Percentiles rank a stretch among this genome's conserved stretches.
Evolutionary conservation across 2,888 invertebrate genomes (phyloP).

Genomic region (Elysia crispata): DNA sequence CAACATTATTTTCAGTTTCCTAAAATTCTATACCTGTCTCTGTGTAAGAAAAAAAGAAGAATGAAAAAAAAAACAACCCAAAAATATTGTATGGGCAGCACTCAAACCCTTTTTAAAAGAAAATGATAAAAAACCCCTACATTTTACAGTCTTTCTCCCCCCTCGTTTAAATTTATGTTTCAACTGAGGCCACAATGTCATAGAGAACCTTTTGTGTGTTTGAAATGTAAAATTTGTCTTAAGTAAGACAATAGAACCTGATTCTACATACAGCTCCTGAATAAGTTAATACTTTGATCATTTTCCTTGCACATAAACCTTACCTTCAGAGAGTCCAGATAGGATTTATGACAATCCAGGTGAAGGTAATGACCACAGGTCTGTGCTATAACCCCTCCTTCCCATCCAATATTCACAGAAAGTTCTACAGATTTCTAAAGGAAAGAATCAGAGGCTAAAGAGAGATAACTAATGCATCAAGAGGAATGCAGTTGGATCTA

Average conservation of each 20-base stretch:
- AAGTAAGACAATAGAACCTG: background rate
- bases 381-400: conserved; percentile 90
- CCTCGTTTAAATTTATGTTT: background rate
- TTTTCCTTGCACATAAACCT: conserved; percentile 41
- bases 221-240: background rate
- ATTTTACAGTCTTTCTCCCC: too few relatives aligned
- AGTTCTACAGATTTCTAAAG: conserved; percentile 65
- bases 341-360: conserved; percentile 93
- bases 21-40: too few relatives aligned
- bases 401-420: conserved; percentile 74
- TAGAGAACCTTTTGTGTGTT: background rate
- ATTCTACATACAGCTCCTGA: background rate
- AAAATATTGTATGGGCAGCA: too few relatives aligned
- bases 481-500: too few relatives aligned
- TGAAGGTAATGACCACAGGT: conserved; percentile 98
- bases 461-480: too few relatives aligned
- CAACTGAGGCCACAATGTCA: background rate
- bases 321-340: conserved; percentile 88
- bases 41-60: too few relatives aligned
- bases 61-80: too few relatives aligned
- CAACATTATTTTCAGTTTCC: too few relatives aligned
- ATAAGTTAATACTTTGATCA: too few relatives aligned
- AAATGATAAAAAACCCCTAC: too few relatives aligned
- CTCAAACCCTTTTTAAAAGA: too few relatives aligned
- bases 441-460: too few relatives aligned